A percentile compares a stretch with the other conserved stretches of the same genome.
These are phyloP conservation scores for Tyrannus savana DNA, from an alignment of 2,113 vertebrate genomes.

Conservation along the genomic window DNA sequence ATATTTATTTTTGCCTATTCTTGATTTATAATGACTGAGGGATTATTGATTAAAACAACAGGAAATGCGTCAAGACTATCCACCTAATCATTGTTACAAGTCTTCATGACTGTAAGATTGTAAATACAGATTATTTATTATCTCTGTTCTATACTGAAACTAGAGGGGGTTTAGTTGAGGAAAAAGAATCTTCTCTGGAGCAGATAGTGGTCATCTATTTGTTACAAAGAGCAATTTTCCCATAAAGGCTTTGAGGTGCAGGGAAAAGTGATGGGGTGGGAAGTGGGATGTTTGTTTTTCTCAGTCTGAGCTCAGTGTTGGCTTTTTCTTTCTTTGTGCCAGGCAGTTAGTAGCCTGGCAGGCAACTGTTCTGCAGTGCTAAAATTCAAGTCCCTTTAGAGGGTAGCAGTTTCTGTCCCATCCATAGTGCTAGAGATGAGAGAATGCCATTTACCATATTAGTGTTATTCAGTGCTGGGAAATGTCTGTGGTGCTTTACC, in stretches of 20 bases:
- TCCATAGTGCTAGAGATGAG: background rate
- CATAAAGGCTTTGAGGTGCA: slow-evolving; percentile 40
- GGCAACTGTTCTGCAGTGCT: background rate
- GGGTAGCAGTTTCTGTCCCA: background rate
- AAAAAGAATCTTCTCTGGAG: slow-evolving; percentile 27
- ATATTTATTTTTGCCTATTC: slow-evolving; percentile 81
- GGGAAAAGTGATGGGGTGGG: slow-evolving; percentile 5
- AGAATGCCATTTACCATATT: background rate
- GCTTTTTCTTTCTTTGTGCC: slow-evolving; percentile 59
- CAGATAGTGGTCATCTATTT: slow-evolving; percentile 50
- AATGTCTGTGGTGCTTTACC: background rate
- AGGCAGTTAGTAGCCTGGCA: slow-evolving; percentile 15
- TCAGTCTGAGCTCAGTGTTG: slow-evolving; percentile 42
- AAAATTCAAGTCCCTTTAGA: background rate
- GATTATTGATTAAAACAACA: slow-evolving; percentile 68
- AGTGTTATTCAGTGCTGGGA: background rate
- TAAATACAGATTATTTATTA: slow-evolving; percentile 89
- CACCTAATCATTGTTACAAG: slow-evolving; percentile 70
- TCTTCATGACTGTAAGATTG: slow-evolving; percentile 78
- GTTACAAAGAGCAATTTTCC: slow-evolving; percentile 42
- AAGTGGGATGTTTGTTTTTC: slow-evolving; percentile 36
- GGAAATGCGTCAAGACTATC: slow-evolving; percentile 79
- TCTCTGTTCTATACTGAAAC: slow-evolving; percentile 75
- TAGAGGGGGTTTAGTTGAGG: slow-evolving; percentile 12
- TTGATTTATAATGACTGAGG: slow-evolving; percentile 69